Evolutionary conservation across 2,797 vertebrate species (phyloP).

Genomic region (Scolopax rusticola): DNA sequence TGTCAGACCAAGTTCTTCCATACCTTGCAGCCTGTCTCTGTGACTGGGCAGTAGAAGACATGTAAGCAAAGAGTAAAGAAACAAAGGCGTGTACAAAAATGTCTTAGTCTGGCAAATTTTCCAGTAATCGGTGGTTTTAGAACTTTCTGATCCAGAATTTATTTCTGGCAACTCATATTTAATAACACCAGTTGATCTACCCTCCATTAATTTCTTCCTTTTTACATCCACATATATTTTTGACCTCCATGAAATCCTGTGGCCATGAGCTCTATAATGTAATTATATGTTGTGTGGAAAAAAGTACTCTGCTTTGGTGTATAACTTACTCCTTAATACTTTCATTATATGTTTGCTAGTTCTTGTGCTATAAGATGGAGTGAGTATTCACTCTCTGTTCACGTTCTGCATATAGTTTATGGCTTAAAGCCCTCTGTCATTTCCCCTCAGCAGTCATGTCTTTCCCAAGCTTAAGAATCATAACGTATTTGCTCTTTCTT

Average conservation of each 20-base stretch:
- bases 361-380: neutral
- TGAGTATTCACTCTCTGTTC: constrained; percentile 4
- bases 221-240: constrained; percentile 17
- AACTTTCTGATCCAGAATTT: neutral
- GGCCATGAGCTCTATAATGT: neutral
- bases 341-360: constrained; percentile 27
- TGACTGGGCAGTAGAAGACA: neutral
- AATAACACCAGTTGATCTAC: neutral
- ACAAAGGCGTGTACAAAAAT: neutral
- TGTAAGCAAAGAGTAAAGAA: neutral
- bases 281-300: constrained; percentile 18
- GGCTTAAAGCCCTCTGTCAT: constrained; percentile 22
- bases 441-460: neutral
- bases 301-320: neutral
- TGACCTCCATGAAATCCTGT: constrained; percentile 40
- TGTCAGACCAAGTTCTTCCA: neutral
- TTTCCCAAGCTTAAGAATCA: constrained; percentile 2
- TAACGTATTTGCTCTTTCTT: neutral
- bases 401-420: neutral
- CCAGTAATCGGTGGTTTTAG: constrained; percentile 12
- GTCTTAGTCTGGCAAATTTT: neutral
- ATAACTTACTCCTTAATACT: constrained; percentile 3
- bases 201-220: neutral
- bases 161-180: neutral
- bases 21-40: neutral